phyloP scores from a whole-genome alignment of 1,140 invertebrate species.

The Sogatella furcifera region DNA sequence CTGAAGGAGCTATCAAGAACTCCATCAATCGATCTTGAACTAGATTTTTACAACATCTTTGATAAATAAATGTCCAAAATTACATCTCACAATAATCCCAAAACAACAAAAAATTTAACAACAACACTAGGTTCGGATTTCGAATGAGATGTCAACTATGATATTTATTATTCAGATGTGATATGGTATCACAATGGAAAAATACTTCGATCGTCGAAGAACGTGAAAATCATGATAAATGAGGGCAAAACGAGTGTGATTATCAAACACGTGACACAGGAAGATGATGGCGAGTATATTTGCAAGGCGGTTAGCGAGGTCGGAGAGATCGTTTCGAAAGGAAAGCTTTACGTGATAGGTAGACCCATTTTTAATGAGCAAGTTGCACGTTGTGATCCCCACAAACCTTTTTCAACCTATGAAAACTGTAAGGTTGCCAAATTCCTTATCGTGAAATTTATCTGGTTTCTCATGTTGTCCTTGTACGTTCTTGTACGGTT shows the following conservation, averaged over 20 bases:
- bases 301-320: conserved; percentile 77
- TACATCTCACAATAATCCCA: no score
- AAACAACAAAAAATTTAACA: no score
- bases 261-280: conserved; percentile 52
- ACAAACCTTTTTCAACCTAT: neutral
- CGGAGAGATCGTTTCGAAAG: conserved; percentile 67
- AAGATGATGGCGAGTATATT: conserved; percentile 71
- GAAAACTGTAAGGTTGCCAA: no score
- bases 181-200: conserved; percentile 85
- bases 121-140: no score
- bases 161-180: conserved; percentile 49
- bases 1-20: no score
- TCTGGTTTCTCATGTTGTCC: no score
- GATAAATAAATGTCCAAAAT: no score
- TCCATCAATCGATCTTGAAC: no score
- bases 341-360: conserved; percentile 59
- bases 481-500: no score
- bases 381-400: neutral
- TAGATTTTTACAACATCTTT: no score
- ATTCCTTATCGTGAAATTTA: no score
- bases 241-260: conserved; percentile 61
- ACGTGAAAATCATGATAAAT: conserved; percentile 57
- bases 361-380: conserved; percentile 6
- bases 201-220: conserved; percentile 57
- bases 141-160: neutral